Base-by-base conservation (phyloP, 2,113 vertebrate genomes). In the Kryptolebias marmoratus region DNA sequence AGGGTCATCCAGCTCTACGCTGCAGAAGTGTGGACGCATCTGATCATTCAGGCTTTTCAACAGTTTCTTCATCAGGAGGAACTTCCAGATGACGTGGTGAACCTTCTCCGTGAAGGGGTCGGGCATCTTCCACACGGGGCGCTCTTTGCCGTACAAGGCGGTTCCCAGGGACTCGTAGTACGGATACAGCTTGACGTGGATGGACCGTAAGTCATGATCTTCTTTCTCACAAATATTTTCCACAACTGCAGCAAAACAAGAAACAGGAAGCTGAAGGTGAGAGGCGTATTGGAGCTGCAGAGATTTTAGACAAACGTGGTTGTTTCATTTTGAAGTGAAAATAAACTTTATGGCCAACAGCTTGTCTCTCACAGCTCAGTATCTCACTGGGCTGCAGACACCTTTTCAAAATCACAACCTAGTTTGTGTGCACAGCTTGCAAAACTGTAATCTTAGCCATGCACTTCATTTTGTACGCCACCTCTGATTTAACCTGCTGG, bases 131-230 rank as follows among this genome's bases (percentile, higher is more conserved):
- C 95, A 89, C 30, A 75, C 49, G 0, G 95, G 95, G 0, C 93
- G 93, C 0, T 93, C 87, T 59, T 92, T 89, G 30, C 95, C 94
- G n/a, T 96, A 96, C 0, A 98, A 81, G 53, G 94, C 93, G 13
- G 89, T 74, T 64, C 88, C 88, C 84, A 97, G 77, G 0, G 91
- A 95, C 16, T 49, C 0, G 0, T 94, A 94, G 87, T 94, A 97
- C 0, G 94, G 95, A 73, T 95, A 96, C 52, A 96, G 83, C 39
- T 81, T 92, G 28, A 98, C 54, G 0, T 85, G 83, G 3, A 65
- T 91, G 53, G 87, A 86, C 9, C 81, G 54, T 42, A 97, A 79
- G 0, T 4, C 31, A 2, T 94, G 90, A 9, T 94, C 85, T 74
- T 90, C 73, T 39, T 80, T 93, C 1, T 57, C 49, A 53, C 94